Evolutionary conservation across 2,113 vertebrate species (phyloP), one percentile per base, ranked within the genome.

Genomic region (Ptilonorhynchus violaceus): DNA sequence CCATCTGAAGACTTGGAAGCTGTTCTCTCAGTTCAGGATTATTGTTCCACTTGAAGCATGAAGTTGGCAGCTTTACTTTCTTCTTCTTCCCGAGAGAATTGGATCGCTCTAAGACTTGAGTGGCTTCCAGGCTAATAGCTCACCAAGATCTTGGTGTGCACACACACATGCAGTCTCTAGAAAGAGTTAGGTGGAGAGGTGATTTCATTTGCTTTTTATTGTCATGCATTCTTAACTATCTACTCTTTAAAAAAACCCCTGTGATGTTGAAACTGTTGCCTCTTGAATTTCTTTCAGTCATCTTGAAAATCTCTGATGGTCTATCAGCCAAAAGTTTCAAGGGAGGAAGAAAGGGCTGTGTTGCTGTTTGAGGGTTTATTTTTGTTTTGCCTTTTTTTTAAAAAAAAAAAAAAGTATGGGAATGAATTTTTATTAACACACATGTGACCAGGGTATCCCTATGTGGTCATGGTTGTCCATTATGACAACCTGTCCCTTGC

Each of bases 1-100:
- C 95, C 97, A 91, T 93, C 92, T 93, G 89, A 96, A 92, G 64
- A 41, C 94, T 97, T 97, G 93, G 96, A 96, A 94, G 80, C 49
- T 81, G 74, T 89, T 94, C 88, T 82, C 75, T 77, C 59, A 62
- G 92, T 62, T 96, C 74, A 84, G 78, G 83, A 95, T 97, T 95
- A 92, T 95, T 97, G 95, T 95, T 98, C 93, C 92, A 88, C 62
- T 96, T 92, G 82, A 95, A 93, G 86, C 91, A 94, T 94, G 92
- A 97, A 96, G 89, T 83, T 98, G 96, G 96, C 96, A 96, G 89
- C 46, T 84, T 91, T 73, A 68, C 70, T 94, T 96, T 94, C 92
- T 80, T 91, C 86, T 90, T 96, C 96, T 96, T 96, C 97, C 89
- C 82, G 1, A 91, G 91, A 92, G 96, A 97, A 92, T 3, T 95